A percentile compares a stretch with the other conserved stretches of the same genome.
Conservation (phyloP, 92 coral and sea anemone species). For the Pocillopora meandrina region DNA sequence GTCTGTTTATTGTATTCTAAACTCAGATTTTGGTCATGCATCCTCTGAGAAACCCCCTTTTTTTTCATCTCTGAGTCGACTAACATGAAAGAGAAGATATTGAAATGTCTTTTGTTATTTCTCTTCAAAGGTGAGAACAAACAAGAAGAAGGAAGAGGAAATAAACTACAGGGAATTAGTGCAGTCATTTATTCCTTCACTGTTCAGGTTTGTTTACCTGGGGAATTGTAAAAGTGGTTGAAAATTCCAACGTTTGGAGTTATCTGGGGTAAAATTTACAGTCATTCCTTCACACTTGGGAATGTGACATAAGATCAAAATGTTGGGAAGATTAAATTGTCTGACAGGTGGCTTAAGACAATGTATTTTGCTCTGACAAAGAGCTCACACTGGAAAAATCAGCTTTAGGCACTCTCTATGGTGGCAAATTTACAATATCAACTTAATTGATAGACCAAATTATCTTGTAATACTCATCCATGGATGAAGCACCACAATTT, state of each 20-base stretch:
- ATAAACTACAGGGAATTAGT: constrained; percentile 90
- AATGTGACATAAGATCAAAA: no score
- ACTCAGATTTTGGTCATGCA: not conserved
- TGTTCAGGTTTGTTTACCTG: constrained; percentile 54
- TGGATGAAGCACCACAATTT: no score
- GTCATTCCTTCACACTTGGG: not conserved
- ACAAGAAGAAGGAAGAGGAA: constrained; percentile 97
- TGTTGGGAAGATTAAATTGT: no score
- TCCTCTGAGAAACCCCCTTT: not conserved
- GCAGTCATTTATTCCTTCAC: constrained; percentile 79
- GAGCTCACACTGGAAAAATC: no score
- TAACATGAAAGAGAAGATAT: not conserved
- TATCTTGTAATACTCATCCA: no score
- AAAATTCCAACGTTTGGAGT: no score
- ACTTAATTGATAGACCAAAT: no score
- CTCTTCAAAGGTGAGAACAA: constrained; percentile 79
- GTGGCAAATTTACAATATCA: no score
- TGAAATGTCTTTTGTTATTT: not conserved
- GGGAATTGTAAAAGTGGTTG: no score
- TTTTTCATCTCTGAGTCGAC: not conserved
- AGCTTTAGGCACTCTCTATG: no score
- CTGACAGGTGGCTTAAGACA: no score
- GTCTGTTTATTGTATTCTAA: not conserved
- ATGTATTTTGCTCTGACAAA: no score
- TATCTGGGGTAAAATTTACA: not conserved